Evolutionary conservation across 2,113 vertebrate genomes (phyloP).

Genomic region (Merops nubicus): DNA sequence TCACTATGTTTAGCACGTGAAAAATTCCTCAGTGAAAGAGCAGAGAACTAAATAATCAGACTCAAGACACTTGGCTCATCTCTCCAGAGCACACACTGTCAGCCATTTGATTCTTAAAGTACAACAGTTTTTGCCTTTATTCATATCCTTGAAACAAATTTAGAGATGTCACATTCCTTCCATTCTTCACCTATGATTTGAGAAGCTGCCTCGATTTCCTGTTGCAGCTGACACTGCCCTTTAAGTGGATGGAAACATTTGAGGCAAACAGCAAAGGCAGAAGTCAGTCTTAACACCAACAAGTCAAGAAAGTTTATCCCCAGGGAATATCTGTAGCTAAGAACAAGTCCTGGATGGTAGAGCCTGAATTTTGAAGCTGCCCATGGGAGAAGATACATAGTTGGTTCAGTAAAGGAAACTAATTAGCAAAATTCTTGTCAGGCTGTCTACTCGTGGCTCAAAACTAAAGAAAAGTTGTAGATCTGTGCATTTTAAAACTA

Average conservation of each 20-base stretch:
- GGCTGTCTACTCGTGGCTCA: background rate
- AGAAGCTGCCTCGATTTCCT: conserved; percentile 68
- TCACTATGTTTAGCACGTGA: conserved; percentile 40
- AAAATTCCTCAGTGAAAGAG: conserved; percentile 55
- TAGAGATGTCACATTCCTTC: conserved; percentile 67
- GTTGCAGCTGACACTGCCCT: conserved; percentile 69
- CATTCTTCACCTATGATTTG: conserved; percentile 68
- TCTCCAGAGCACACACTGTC: background rate
- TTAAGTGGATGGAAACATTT: conserved; percentile 56
- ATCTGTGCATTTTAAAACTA: background rate
- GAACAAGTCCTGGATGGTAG: background rate
- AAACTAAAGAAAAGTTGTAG: background rate
- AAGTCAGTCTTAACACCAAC: background rate
- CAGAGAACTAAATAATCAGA: conserved; percentile 40
- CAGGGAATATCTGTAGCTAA: background rate
- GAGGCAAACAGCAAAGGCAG: conserved; percentile 43
- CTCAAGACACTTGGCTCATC: conserved; percentile 31
- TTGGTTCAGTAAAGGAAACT: background rate
- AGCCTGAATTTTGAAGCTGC: background rate
- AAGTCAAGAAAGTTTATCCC: background rate
- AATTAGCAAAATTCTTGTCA: background rate
- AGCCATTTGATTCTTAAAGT: conserved; percentile 11
- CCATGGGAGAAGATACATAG: background rate
- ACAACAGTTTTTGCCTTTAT: conserved; percentile 40
- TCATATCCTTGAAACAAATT: conserved; percentile 68